These are phyloP conservation scores for Lepus europaeus DNA, from an alignment of 2,113 vertebrate genomes.

Conservation along the genomic window DNA sequence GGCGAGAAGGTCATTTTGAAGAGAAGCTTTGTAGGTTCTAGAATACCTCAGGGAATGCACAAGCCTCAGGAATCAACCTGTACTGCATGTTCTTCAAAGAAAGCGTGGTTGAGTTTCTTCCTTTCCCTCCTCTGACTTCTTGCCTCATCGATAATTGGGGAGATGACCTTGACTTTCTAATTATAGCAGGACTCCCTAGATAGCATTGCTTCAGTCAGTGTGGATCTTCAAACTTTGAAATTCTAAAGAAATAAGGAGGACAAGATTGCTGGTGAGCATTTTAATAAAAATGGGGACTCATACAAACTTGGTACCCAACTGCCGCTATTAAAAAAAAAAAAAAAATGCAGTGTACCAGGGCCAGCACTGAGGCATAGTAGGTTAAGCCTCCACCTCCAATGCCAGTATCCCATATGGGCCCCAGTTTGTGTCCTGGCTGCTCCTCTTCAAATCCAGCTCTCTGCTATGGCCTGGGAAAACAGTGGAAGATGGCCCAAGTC, in stretches of 20 bases:
- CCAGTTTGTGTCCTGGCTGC: no score
- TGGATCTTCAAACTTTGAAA: neutral
- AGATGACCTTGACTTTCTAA: neutral
- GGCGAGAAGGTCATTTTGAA: neutral
- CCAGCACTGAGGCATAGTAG: no score
- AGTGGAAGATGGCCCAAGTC: no score
- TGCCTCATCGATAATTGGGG: neutral
- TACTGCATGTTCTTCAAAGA: neutral
- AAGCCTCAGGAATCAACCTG: neutral
- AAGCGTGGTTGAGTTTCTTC: neutral
- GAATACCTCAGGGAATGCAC: neutral
- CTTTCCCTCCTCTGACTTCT: neutral
- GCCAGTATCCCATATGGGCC: no score
- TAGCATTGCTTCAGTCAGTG: neutral
- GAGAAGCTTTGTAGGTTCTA: neutral
- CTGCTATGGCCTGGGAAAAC: no score
- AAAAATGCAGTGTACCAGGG: no score
- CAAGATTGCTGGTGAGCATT: neutral
- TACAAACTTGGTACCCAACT: neutral
- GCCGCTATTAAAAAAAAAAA: neutral
- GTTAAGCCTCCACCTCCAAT: no score
- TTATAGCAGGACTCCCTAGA: neutral
- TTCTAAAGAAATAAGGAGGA: slow-evolving; percentile 23
- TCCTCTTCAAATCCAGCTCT: no score
- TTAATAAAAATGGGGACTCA: slow-evolving; percentile 1